Evolutionary conservation across 1,140 invertebrate genomes (phyloP), one percentile per base, ranked within the genome.

Genomic region (Calephelis nemesis): DNA sequence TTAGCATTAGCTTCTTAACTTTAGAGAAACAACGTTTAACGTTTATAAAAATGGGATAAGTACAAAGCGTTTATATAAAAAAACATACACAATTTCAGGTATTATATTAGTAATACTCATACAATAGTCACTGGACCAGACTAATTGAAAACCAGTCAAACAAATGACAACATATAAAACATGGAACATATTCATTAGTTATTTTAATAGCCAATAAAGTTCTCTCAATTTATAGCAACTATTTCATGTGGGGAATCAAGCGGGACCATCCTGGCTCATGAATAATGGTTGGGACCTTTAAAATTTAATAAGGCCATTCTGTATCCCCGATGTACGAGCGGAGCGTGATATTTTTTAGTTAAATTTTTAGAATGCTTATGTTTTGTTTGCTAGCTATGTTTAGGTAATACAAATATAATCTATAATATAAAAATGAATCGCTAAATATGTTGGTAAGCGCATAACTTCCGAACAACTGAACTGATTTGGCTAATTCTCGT

Each of bases 131-230:
- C 6, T 45, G 8, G 42, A 45, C 42, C 4, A 45, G 42, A 45
- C 42, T 45, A 45, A 45, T 45, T 45, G 42, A 45, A 45, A 45
- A 7, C 42, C 42, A 45, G 42, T 45, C 63, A 40, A 63, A 63
- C 19, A 74, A 77, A 74, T 70, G 63, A 65, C 65, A 71, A 52
- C 63, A 68, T 67, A 74, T 68, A 73, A 67, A 70, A 70, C 71
- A 76, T 75, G 77, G 81, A 81, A 80, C 79, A 80, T 74, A 82
- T 87, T 86, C 84, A 88, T 88, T 88, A 85, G 78, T 84, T 90
- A 90, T 87, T 90, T 88, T 88, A 88, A 90, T 88, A 86, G 86
- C 76, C 86, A 87, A 88, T 90, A 90, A 85, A 88, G 73, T 88
- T 79, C 66, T 74, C 74, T 70, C 75, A 85, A 88, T 90, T 90